A percentile compares a stretch with the other conserved stretches of the same genome.
These are phyloP conservation scores for Lasiurus cinereus DNA, from an alignment of 2,113 vertebrate species.

Conservation along the genomic window DNA sequence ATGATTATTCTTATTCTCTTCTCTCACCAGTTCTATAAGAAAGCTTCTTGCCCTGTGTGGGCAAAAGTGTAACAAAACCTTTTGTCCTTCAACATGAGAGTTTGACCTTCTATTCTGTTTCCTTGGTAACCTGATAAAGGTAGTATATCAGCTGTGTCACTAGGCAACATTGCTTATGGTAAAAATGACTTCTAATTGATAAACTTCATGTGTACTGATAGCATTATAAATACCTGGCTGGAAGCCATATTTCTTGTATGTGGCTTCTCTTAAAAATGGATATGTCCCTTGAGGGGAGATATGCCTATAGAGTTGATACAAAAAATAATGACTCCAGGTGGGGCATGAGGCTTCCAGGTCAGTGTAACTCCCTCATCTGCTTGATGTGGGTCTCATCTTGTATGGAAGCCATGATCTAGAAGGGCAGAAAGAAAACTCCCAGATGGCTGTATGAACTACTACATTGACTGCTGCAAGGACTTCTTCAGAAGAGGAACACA, in stretches of 20 bases:
- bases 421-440: not conserved
- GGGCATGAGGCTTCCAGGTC: not conserved
- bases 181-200: conserved; percentile 48
- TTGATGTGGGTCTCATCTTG: not conserved
- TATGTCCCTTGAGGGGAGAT: not conserved
- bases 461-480: not conserved
- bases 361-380: not conserved
- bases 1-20: not conserved
- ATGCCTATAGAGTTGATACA: not conserved
- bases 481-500: not conserved
- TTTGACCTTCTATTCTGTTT: conserved; percentile 58
- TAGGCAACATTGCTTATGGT: conserved; percentile 39
- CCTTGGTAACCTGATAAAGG: conserved; percentile 33
- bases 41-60: not conserved
- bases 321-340: not conserved
- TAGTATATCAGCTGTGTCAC: conserved; percentile 37
- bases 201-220: conserved; percentile 28
- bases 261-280: not conserved
- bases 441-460: not conserved
- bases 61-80: conserved; percentile 38
- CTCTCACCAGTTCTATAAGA: not conserved
- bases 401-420: not conserved
- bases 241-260: not conserved
- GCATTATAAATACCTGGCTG: not conserved
- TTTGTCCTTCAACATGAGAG: conserved; percentile 26